These are phyloP conservation scores for Onychomys leucogaster DNA, from an alignment of 2,797 vertebrate genomes.

Conservation along the genomic window DNA sequence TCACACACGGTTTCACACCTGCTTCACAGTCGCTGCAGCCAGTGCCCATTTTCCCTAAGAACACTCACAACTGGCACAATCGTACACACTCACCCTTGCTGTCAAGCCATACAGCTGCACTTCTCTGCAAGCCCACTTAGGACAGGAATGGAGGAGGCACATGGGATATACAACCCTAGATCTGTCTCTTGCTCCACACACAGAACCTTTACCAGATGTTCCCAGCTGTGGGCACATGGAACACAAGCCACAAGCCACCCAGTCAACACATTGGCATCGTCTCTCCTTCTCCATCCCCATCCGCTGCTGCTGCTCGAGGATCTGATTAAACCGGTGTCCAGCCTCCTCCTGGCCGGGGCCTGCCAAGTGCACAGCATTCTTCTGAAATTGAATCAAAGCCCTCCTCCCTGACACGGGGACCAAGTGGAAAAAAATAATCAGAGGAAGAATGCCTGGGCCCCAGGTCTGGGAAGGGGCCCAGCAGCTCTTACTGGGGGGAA, in stretches of 20 bases:
- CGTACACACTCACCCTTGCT: not conserved
- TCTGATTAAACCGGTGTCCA: not conserved
- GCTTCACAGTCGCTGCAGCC: not conserved
- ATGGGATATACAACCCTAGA: not conserved
- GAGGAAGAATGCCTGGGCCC: not conserved
- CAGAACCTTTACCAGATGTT: not conserved
- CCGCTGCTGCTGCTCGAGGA: not conserved
- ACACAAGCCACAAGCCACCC: not conserved
- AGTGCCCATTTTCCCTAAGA: not conserved
- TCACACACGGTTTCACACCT: too few relatives aligned
- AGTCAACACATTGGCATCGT: rapidly evolving
- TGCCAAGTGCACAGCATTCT: conserved; percentile 84
- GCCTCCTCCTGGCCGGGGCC: conserved; percentile 2
- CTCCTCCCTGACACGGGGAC: conserved; percentile 62
- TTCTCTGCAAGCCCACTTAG: not conserved
- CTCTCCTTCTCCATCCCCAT: not conserved
- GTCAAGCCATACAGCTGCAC: not conserved
- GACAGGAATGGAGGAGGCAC: not conserved
- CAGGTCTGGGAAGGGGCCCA: conserved; percentile 6
- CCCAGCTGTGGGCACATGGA: not conserved
- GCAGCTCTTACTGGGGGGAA: not conserved
- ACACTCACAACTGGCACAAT: not conserved
- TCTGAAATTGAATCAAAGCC: conserved; percentile 84
- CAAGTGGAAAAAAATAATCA: conserved; percentile 64
- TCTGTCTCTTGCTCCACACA: not conserved